Percentiles rank a stretch among this genome's conserved stretches.
Conservation (phyloP, 2,113 vertebrate genomes). For the Megaceryle maxima region DNA sequence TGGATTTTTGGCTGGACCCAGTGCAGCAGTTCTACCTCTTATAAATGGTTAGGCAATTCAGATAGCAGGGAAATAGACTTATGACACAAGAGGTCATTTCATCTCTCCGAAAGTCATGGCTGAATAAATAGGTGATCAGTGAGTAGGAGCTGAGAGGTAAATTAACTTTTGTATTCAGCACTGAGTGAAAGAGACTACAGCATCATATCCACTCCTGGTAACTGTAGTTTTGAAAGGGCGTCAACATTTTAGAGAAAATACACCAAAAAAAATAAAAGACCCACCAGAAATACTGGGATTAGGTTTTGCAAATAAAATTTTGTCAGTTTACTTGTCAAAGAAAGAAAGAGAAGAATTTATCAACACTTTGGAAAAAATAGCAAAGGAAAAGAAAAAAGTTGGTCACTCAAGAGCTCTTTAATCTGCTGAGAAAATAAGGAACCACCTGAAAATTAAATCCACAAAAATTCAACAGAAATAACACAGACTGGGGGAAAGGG, state of each 20-base stretch:
- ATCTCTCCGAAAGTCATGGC: neutral
- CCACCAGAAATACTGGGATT: neutral
- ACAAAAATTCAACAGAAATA: neutral
- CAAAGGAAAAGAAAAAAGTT: neutral
- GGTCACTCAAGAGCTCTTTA: neutral
- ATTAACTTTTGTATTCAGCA: slow-evolving; percentile 19
- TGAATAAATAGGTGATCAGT: neutral
- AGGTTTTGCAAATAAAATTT: neutral
- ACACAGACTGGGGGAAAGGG: neutral
- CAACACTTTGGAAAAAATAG: neutral
- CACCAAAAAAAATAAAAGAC: neutral
- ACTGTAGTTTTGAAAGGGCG: neutral
- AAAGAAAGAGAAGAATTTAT: neutral
- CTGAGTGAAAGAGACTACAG: neutral
- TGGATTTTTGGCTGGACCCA: neutral
- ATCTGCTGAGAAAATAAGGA: neutral
- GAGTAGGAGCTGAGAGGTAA: slow-evolving; percentile 26
- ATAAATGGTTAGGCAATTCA: slow-evolving; percentile 42
- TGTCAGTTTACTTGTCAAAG: neutral
- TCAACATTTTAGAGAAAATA: neutral
- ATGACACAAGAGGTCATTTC: slow-evolving; percentile 38
- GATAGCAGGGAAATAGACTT: slow-evolving; percentile 3
- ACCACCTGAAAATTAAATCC: neutral
- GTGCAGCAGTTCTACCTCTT: neutral
- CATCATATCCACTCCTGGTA: neutral